Evolutionary conservation across 92 coral and sea anemone genomes (phyloP).

Genomic region (Phenganax stokvisi): DNA sequence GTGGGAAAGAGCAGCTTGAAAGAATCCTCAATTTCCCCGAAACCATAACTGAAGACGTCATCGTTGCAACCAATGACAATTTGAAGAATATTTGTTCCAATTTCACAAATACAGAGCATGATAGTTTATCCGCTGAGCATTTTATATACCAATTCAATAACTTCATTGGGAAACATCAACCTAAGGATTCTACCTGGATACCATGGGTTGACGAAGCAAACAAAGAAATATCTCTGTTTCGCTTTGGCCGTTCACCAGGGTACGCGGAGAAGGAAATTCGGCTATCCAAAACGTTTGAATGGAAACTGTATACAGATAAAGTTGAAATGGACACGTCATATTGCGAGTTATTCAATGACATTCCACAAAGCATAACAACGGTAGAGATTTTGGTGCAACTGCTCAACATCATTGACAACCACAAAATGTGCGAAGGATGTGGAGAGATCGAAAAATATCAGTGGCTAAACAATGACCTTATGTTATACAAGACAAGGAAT

Average conservation of each 20-base stretch:
- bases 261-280: conserved; percentile 9
- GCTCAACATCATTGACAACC: conserved; percentile 5
- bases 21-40: neutral
- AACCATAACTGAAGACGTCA: neutral
- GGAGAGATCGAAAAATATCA: neutral
- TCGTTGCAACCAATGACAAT: neutral
- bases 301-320: neutral
- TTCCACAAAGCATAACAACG: neutral
- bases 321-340: neutral
- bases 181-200: neutral
- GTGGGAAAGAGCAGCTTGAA: neutral
- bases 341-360: neutral
- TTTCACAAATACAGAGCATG: neutral
- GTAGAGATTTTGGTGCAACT: neutral
- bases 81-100: conserved; percentile 1
- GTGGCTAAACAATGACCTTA: neutral
- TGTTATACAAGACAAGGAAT: neutral
- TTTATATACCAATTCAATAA: neutral
- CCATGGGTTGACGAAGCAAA: neutral
- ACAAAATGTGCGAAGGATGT: conserved; percentile 16
- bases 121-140: neutral
- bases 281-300: neutral
- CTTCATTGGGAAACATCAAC: neutral
- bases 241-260: neutral
- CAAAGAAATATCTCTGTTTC: neutral